Evolutionary conservation across 2,797 vertebrate genomes (phyloP).

Genomic region (Hippocampus kuda): DNA sequence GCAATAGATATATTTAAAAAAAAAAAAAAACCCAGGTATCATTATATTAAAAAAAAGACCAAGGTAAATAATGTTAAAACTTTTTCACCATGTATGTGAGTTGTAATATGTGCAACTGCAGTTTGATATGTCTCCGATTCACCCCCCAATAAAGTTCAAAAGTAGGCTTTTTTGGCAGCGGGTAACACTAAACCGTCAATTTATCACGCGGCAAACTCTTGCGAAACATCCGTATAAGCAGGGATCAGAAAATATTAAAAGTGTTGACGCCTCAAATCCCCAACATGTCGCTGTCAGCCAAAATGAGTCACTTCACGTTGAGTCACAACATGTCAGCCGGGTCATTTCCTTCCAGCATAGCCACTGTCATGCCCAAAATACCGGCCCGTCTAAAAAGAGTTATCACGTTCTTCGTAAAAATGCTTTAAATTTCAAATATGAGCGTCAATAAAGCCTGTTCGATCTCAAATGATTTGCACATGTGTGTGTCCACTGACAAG

Average conservation of each 20-base stretch:
- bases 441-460: neutral
- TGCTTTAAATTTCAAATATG: neutral
- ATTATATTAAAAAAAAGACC: no score
- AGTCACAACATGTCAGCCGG: neutral
- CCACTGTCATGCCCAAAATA: neutral
- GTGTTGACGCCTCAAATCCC: neutral
- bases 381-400: neutral
- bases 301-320: neutral
- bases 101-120: no score
- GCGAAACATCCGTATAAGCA: neutral
- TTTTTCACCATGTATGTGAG: no score
- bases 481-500: neutral
- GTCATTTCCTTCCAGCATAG: neutral
- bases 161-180: neutral
- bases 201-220: neutral
- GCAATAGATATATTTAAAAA: neutral
- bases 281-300: neutral
- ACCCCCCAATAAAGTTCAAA: no score
- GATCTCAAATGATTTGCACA: neutral
- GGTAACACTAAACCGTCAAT: neutral
- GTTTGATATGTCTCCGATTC: no score
- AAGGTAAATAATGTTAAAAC: no score
- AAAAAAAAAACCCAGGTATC: no score
- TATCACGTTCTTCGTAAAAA: neutral
- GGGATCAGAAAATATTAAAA: conserved; percentile 4